Base-by-base conservation (phyloP, 2,888 invertebrate genomes). In the Philhelius pedissequus region DNA sequence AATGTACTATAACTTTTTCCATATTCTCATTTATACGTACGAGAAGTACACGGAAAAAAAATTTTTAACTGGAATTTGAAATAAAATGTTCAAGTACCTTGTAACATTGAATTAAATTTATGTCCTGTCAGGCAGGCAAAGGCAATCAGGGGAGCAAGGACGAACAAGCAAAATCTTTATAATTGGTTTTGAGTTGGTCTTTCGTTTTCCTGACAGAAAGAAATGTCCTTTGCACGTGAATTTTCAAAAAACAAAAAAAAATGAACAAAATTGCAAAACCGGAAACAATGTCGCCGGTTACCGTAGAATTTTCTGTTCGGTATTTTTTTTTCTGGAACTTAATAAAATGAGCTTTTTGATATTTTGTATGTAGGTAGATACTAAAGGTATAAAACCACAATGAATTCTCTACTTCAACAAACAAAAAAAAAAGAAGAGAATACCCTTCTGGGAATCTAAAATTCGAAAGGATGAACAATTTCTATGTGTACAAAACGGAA, bases 281-380 rank as follows among this genome's bases (percentile, higher is more conserved):
- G 82, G 82, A 83, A 78, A 78, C 78, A 78, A 78, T 78, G 82
- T 78, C 82, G 82, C 82, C 82, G 82, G 73, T 74, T 48, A 25
- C 35, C 64, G 27, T 48, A 58, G 58, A 9, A 62, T 43, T 43
- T 58, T 48, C 13, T 38, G 27, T 40, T 56, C 9, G 11, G 18
- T 58, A n/a, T 8, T 22, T 54, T 11, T 48, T 22, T 54, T 54
- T 48, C 15, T 15, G 15, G 11, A 40, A 32, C 20, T 48, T 20
- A 22, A 64, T 32, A 35, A 48, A 64, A 64, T 32, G 45, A 48
- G 64, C 43, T 32, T 45, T 64, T 64, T 22, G n/a, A 40, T 25
- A 64, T 48, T 43, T 64, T 3, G 20, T 22, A 4, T 62, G 3
- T 0, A 48, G 22, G 3, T 3, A 48, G 22, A n/a, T 22, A 13